A percentile compares a stretch with the other conserved stretches of the same genome.
Evolutionary conservation across 2,797 vertebrate species (phyloP).

Genomic region (Paedocypris micromegethes): DNA sequence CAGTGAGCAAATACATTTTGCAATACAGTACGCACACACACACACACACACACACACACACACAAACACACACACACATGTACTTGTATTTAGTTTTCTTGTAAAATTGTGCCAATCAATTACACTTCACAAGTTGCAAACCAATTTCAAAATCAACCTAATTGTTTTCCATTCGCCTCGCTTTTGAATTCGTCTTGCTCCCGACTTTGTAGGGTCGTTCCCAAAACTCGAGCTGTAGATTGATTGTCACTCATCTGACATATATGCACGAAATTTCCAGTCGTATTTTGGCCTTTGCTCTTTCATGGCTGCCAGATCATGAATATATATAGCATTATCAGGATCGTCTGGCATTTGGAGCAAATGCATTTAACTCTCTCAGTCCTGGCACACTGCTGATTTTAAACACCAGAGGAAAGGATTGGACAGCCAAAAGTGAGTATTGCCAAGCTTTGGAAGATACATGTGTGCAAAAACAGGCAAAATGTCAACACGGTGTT

Average conservation of each 20-base stretch:
- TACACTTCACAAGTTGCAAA: too few species aligned
- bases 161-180: too few species aligned
- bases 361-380: constrained; percentile 66
- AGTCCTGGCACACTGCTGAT: constrained; percentile 31
- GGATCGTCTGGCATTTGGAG: constrained; percentile 74
- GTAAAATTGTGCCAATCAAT: too few species aligned
- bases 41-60: too few species aligned
- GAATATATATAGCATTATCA: constrained; percentile 79
- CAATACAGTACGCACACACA: too few species aligned
- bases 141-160: too few species aligned
- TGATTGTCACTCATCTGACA: constrained; percentile 59
- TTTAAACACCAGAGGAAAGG: constrained; percentile 47
- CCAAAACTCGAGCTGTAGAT: constrained; percentile 18
- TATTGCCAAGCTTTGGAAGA: constrained; percentile 65
- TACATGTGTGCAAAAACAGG: constrained; percentile 64
- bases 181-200: neutral
- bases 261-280: constrained; percentile 69
- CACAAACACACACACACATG: too few species aligned
- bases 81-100: too few species aligned
- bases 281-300: constrained; percentile 62
- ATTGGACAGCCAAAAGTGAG: constrained; percentile 42
- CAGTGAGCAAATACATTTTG: too few species aligned
- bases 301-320: constrained; percentile 58
- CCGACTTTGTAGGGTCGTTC: constrained; percentile 13
- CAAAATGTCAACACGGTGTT: constrained; percentile 60